These are phyloP conservation scores for Channa striata DNA, from an alignment of 2,797 vertebrate genomes.

Conservation along the genomic window DNA sequence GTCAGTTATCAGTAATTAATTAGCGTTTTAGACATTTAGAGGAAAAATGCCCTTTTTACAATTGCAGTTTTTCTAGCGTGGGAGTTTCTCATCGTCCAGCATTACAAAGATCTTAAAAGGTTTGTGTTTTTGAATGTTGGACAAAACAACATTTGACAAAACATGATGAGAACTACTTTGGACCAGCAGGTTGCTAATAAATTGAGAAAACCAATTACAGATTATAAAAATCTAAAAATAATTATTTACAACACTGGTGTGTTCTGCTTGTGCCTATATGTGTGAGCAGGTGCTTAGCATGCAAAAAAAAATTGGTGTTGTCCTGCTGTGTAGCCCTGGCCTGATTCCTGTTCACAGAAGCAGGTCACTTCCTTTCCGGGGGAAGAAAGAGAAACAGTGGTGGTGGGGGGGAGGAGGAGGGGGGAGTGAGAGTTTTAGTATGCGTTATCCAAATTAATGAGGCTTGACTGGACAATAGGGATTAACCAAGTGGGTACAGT, in stretches of 20 bases:
- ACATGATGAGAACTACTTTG: too few relatives aligned
- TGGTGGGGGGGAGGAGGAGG: conserved; percentile 54
- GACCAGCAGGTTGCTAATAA: too few relatives aligned
- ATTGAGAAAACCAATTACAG: too few relatives aligned
- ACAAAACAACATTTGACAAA: too few relatives aligned
- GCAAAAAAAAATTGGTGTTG: conserved; percentile 64
- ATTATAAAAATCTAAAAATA: not conserved
- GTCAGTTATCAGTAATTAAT: too few relatives aligned
- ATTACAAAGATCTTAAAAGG: too few relatives aligned
- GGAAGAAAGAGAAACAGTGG: conserved; percentile 45
- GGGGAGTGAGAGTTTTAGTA: conserved; percentile 60
- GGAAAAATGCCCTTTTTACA: too few relatives aligned
- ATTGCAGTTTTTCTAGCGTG: too few relatives aligned
- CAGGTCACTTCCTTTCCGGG: conserved; percentile 80
- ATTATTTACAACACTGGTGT: not conserved
- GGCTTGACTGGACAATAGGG: conserved; percentile 76
- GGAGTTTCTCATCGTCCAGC: too few relatives aligned
- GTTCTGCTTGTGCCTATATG: conserved; percentile 4
- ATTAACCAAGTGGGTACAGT: conserved; percentile 72
- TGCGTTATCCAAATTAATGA: conserved; percentile 77
- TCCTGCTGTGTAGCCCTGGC: conserved; percentile 76
- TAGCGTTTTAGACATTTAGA: too few relatives aligned
- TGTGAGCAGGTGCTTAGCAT: conserved; percentile 35
- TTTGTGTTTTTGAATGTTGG: too few relatives aligned
- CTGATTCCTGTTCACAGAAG: conserved; percentile 81